Base-by-base conservation (phyloP, 2,888 invertebrate genomes). In the Ganaspis brasiliensis region DNA sequence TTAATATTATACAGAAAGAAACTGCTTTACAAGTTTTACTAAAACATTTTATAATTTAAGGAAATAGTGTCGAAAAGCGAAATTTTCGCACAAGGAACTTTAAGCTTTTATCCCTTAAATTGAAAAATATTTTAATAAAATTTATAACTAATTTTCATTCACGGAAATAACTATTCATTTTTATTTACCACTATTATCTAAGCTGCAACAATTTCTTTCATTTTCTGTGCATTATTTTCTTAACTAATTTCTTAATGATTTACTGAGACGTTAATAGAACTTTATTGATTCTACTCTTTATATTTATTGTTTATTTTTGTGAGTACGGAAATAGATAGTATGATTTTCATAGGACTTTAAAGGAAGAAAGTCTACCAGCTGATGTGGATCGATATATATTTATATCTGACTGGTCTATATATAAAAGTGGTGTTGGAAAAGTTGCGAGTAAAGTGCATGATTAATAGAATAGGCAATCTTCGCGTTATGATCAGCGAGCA, bases 331-430 rank as follows among this genome's bases (percentile, higher is more conserved):
- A 63, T 40, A 6, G 24, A 10, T 14, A 49, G 4, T 49, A 24
- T 49, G n/a, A 49, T 49, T 67, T 26, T n/a, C 19, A 52, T n/a
- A 67, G n/a, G 26, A 24, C n/a, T 45, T 67, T 24, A 24, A 24
- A 26, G 9, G 35, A 10, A 19, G 21, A 63, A 40, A 40, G 63
- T 40, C 61, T 72, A 55, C 73, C 79, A 73, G 78, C 79, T 80
- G 81, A 84, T 83, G 74, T 71, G 63, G 77, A 81, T 86, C 82
- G 77, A 85, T 84, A 83, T 79, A 81, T 81, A 81, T 83, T 83
- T 81, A 80, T 81, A 67, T 26, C 2, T 26, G 14, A 8, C 24
- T 45, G 0, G 24, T 9, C 9, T 37, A 12, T 72, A 71, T 56
- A 57, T 73, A 63, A 19, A 63, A 37, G 21, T 61, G 40, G 72